phyloP scores from a whole-genome alignment of 2,888 invertebrate genomes.

The Alcis repandata region DNA sequence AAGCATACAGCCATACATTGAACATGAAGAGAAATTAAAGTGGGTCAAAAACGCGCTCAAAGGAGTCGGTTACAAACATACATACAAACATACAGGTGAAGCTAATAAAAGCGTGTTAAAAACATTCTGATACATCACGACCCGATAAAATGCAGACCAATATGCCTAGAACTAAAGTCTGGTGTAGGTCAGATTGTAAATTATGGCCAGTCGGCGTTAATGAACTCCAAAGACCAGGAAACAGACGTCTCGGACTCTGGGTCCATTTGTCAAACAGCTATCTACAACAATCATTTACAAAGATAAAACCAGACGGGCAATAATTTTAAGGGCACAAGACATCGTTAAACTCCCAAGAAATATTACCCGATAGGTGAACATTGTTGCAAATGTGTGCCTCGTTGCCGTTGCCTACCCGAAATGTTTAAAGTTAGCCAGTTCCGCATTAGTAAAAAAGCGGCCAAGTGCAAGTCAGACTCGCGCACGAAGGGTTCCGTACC shows the following conservation, averaged over 20 bases:
- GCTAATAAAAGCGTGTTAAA: too few relatives aligned
- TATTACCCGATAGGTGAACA: not conserved
- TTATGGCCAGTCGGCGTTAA: not conserved
- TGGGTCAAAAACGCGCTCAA: too few relatives aligned
- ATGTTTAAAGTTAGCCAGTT: conserved; percentile 36
- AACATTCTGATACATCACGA: too few relatives aligned
- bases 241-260: conserved; percentile 12
- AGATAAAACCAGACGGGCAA: conserved; percentile 6
- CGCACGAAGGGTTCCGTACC: too few relatives aligned
- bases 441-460: conserved; percentile 7
- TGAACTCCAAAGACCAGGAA: conserved; percentile 3
- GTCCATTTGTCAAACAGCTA: conserved; percentile 11
- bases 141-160: too few relatives aligned
- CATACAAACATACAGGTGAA: too few relatives aligned
- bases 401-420: too few relatives aligned
- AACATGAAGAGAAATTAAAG: too few relatives aligned
- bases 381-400: conserved; percentile 6
- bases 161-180: not conserved
- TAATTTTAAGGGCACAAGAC: conserved; percentile 9
- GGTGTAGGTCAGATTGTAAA: not conserved
- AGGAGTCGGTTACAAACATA: too few relatives aligned
- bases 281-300: not conserved
- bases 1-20: too few relatives aligned
- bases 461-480: too few relatives aligned
- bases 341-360: not conserved